These are phyloP conservation scores for Aviceda leuphotes DNA, from an alignment of 2,797 vertebrate genomes.

Conservation along the genomic window DNA sequence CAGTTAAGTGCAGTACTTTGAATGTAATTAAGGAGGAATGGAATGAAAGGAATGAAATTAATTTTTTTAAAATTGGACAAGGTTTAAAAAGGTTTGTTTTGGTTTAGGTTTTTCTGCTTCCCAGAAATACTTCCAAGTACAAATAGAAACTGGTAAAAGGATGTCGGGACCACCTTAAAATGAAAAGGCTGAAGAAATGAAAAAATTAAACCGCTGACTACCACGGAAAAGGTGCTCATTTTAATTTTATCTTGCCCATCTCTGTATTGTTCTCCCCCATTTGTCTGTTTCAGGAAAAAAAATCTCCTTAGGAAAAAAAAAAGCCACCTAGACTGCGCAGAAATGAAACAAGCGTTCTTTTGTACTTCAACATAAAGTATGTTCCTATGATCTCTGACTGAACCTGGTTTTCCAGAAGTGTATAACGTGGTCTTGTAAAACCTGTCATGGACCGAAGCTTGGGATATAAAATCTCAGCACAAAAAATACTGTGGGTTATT, in stretches of 20 bases:
- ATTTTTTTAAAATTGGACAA: neutral
- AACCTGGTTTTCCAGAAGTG: neutral
- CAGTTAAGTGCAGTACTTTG: neutral
- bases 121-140: neutral
- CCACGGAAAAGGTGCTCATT: neutral
- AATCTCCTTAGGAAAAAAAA: neutral
- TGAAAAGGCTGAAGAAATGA: neutral
- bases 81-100: neutral
- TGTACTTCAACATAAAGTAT: neutral
- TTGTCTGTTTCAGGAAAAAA: neutral
- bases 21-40: neutral
- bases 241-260: neutral
- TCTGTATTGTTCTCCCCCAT: neutral
- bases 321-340: neutral
- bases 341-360: neutral
- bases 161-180: neutral
- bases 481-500: neutral
- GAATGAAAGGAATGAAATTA: neutral
- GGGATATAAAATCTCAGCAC: neutral
- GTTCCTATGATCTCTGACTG: neutral
- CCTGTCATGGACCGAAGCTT: neutral
- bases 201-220: neutral
- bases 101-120: neutral
- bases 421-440: neutral
- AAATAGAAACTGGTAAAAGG: neutral